These are phyloP conservation scores for Philotrypesis tridentata DNA, from an alignment of 1,140 invertebrate genomes.

Conservation along the genomic window DNA sequence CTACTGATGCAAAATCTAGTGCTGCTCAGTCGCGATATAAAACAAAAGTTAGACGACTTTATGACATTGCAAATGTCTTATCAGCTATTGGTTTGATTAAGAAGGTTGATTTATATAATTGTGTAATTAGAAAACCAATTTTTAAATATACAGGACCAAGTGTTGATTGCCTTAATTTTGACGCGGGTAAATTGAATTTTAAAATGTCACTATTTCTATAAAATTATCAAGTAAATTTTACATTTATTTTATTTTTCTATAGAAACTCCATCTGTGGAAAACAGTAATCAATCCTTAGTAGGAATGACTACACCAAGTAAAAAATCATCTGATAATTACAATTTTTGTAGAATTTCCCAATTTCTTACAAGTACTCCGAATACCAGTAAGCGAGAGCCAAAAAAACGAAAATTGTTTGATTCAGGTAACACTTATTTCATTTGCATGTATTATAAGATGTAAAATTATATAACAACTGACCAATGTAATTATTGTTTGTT, in stretches of 20 bases:
- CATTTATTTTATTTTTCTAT: background rate
- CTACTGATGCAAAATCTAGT: slow-evolving; percentile 63
- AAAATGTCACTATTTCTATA: background rate
- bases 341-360: slow-evolving; percentile 43
- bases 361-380: slow-evolving; percentile 48
- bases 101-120: slow-evolving; percentile 76
- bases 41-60: slow-evolving; percentile 81
- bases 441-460: background rate
- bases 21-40: slow-evolving; percentile 74
- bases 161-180: slow-evolving; percentile 53
- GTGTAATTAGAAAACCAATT: slow-evolving; percentile 79
- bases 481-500: background rate
- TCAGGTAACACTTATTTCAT: slow-evolving; percentile 47
- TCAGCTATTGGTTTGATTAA: slow-evolving; percentile 81
- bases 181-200: slow-evolving; percentile 38
- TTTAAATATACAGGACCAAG: slow-evolving; percentile 81
- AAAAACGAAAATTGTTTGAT: slow-evolving; percentile 57
- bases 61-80: slow-evolving; percentile 85
- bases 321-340: slow-evolving; percentile 21
- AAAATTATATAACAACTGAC: slow-evolving; percentile 26
- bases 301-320: slow-evolving; percentile 57
- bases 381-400: slow-evolving; percentile 50
- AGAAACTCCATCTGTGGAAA: slow-evolving; percentile 41
- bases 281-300: slow-evolving; percentile 34
- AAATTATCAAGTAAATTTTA: background rate